Conservation (phyloP, 1,140 invertebrate species). For the Bicyclus anynana region DNA sequence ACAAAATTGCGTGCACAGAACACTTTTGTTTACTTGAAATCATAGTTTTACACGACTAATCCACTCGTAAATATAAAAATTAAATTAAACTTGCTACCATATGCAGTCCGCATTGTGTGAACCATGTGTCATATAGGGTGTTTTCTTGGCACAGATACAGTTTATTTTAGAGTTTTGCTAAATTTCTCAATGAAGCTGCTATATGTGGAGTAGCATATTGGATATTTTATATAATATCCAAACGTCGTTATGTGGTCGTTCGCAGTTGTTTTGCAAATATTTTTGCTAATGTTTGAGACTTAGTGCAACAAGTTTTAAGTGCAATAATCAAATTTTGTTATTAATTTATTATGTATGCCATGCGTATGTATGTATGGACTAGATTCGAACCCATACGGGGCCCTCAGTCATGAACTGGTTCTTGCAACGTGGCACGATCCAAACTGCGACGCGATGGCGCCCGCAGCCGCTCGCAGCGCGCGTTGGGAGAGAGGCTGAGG, state of each 20-base stretch:
- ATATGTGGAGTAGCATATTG: not conserved
- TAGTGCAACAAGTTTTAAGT: not conserved
- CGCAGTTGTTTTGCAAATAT: not conserved
- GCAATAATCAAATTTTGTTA: not conserved
- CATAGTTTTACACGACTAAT: not conserved
- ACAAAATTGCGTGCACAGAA: too few relatives aligned
- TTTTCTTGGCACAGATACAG: constrained; percentile 9
- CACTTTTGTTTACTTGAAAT: too few relatives aligned
- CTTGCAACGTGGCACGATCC: too few relatives aligned
- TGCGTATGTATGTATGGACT: too few relatives aligned
- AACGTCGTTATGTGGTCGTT: not conserved
- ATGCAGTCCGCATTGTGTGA: not conserved
- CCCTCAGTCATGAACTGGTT: too few relatives aligned
- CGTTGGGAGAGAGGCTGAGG: too few relatives aligned
- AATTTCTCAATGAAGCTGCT: constrained; percentile 1
- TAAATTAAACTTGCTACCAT: not conserved
- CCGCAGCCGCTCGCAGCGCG: too few relatives aligned
- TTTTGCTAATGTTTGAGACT: not conserved
- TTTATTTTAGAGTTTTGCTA: not conserved
- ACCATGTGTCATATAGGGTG: not conserved
- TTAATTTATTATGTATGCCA: not conserved
- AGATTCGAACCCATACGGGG: too few relatives aligned
- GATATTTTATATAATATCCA: not conserved
- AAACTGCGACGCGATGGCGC: too few relatives aligned
- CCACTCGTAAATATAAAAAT: not conserved